Evolutionary conservation across 1,140 invertebrate genomes (phyloP), one percentile per base, ranked within the genome.

Genomic region (Drosophila kanapiae): DNA sequence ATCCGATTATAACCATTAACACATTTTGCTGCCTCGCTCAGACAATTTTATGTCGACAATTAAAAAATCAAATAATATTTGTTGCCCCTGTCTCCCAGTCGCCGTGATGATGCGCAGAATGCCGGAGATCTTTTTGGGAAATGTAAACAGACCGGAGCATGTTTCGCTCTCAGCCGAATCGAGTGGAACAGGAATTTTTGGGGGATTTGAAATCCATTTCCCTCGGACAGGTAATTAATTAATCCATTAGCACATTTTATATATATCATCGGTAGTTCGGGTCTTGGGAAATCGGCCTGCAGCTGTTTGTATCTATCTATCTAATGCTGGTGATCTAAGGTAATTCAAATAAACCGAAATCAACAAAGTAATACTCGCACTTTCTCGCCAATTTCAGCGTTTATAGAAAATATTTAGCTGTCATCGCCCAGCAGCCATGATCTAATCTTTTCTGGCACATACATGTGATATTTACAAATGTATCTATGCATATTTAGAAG

Each of bases 1-100:
- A 91, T 91, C 87, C 87, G 87, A 91, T 91, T 91, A 91, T 87
- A 87, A 56, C 87, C 87, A 91, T 91, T 91, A 91, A 91, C 87
- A 91, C 87, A 79, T 91, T 88, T 80, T 85, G 81, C 78, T 63
- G 68, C 64, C 60, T 37, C 45, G 75, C 64, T 70, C 67, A 35
- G 77, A 53, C 47, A 48, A 38, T 48, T 62, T 43, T 61, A 64
- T 79, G 45, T 82, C 83, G 80, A 87, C 80, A 88, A 87, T 87
- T 87, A 83, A 78, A 83, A 88, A 87, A 87, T 86, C 76, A 86
- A 86, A 86, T 86, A 87, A 82, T 75, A 68, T 54, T 70, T 64
- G 56, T 75, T 54, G 58, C 62, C 48, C 67, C 43, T 31, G 38
- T 42, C n/a, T 42, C n/a, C 11, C 42, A 5, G n/a, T 13, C 14